A percentile compares a stretch with the other conserved stretches of the same genome.
These are phyloP conservation scores for Nesoenas mayeri DNA, from an alignment of 2,113 vertebrate genomes.

Conservation along the genomic window DNA sequence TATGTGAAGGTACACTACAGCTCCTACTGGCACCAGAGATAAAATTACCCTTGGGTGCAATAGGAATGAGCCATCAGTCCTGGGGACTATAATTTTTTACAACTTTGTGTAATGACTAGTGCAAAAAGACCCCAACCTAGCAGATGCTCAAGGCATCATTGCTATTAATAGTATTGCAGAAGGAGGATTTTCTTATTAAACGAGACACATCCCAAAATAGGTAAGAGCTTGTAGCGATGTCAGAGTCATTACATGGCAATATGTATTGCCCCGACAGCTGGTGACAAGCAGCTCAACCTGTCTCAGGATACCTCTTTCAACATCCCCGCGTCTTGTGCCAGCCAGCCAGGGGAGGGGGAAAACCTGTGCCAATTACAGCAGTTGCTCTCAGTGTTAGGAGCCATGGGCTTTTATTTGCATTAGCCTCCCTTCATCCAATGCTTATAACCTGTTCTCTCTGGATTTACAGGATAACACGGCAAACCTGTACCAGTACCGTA, in stretches of 20 bases:
- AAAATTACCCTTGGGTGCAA: background rate
- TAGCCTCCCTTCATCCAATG: background rate
- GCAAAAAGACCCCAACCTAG: background rate
- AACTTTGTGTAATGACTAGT: background rate
- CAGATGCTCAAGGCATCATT: background rate
- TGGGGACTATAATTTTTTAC: background rate
- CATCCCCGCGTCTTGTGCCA: accelerated
- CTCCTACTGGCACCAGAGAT: background rate
- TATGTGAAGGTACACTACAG: background rate
- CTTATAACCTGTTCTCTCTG: background rate
- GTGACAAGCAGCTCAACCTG: background rate
- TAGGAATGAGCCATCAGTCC: background rate
- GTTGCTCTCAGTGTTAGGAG: accelerated
- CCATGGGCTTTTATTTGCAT: background rate
- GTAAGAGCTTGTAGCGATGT: background rate
- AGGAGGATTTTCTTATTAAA: background rate
- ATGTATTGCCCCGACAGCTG: background rate
- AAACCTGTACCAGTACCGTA: background rate
- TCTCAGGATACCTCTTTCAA: background rate
- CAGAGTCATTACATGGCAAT: background rate
- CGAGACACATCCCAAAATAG: background rate
- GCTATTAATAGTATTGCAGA: background rate
- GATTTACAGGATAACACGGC: background rate
- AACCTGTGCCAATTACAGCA: background rate
- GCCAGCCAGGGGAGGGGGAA: background rate